phyloP scores from a whole-genome alignment of 2,113 vertebrate species.

The Elaphurus davidianus region DNA sequence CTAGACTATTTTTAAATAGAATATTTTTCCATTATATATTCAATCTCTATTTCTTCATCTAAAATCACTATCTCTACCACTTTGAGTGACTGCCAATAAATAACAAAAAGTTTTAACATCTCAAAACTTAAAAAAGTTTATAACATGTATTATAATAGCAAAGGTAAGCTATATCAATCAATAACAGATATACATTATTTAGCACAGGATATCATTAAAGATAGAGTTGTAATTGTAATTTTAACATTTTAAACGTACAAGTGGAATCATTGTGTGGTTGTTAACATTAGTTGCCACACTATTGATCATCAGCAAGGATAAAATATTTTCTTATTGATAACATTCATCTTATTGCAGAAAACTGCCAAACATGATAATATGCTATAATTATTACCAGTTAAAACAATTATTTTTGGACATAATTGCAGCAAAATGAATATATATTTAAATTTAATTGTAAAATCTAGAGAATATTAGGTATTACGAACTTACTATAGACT shows the following conservation, averaged over 20 bases:
- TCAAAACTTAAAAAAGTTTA: neutral
- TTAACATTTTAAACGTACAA: neutral
- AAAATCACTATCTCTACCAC: neutral
- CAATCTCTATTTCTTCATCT: neutral
- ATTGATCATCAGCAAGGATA: neutral
- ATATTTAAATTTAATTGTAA: neutral
- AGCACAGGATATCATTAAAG: neutral
- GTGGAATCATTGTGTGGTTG: neutral
- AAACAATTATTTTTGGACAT: neutral
- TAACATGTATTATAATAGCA: neutral
- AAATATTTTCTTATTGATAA: conserved; percentile 1
- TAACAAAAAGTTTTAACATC: neutral
- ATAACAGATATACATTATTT: neutral
- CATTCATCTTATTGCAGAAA: neutral
- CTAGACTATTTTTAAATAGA: neutral
- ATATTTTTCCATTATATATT: neutral
- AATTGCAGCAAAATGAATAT: neutral
- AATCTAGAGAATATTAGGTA: neutral
- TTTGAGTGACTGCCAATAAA: neutral
- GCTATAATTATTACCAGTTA: neutral
- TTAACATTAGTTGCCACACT: neutral
- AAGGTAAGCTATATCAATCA: neutral
- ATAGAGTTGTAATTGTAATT: neutral
- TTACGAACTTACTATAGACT: neutral
- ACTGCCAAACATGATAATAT: neutral